Base-by-base conservation (phyloP, 2,888 invertebrate species). In the Nipponacmea schrenckii region DNA sequence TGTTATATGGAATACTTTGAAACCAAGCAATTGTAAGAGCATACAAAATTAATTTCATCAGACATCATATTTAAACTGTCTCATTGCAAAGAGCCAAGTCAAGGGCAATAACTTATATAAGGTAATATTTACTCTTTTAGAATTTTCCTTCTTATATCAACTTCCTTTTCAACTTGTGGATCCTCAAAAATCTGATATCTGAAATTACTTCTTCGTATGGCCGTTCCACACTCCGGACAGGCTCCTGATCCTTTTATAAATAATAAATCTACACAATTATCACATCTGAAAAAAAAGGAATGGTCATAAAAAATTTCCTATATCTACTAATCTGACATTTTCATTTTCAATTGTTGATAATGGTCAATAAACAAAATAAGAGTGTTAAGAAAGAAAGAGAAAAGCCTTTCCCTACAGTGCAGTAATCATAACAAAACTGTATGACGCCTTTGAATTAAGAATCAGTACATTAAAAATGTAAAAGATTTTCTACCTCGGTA, bases 141-240 rank as follows among this genome's bases (percentile, higher is more conserved):
- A 27, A 99, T 93, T 80, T 94, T 91, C 86, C 94, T 94, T 45
- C 99, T 91, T 76, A 98, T 96, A 85, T 98, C 97, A 12, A 98
- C 94, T 91, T 99, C 99, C 88, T 98, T 98, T 89, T 99, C 99
- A 0, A 99, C 95, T 90, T 92, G 92, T 0, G 98, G 92, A 90
- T 99, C 98, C 91, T 99, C 98, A 87, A 98, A 99, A 24, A 97
- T 90, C 86, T 99, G 98, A 7, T 97, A 93, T 69, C 98, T 92
- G 87, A 96, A 99, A 86, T 96, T 96, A 84, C 93, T 94, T 81
- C 97, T 91, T 1, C 96, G 91, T 27, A 99, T 90, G 0, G 96
- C 94, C 24, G 95, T 94, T 86, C 93, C 93, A 90, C 98, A 98
- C 86, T 97, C 96, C 0, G 97, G 97, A 86, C 99, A 99, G 0